Evolutionary conservation across 2,888 invertebrate genomes (phyloP), one percentile per base, ranked within the genome.

Genomic region (Nezara viridula): DNA sequence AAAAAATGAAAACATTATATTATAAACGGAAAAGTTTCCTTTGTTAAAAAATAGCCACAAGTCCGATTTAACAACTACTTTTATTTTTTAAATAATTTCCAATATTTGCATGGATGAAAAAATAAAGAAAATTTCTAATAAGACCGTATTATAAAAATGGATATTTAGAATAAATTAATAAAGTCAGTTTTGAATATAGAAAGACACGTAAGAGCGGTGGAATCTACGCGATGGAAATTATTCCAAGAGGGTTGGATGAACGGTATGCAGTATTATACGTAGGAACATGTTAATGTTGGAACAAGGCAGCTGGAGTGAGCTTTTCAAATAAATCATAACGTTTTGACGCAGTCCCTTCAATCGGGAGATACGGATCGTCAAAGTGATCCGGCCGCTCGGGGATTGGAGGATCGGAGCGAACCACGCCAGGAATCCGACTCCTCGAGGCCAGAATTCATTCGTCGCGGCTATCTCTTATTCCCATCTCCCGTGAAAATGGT

Each of bases 401-500:
- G 81, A 81, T 81, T 81, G 81, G 81, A 81, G 40, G 44, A 81
- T n/a, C 4, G 24, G 24, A 81, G 81, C 40, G 24, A 81, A 44
- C 81, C 24, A 81, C 44, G 81, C 12, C 40, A 44, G 81, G 81
- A 81, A 81, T 81, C 81, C 44, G 2, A 81, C 7, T 0, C 19
- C 66, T 66, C 66, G 66, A 66, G 66, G 32, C 66, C 66, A 81
- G 81, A 44, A 81, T 81, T 44, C 81, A 81, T 81, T 81, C 81
- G 81, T 81, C n/a, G 40, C 81, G 40, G 81, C 44, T 81, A 81
- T 81, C 81, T 81, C 81, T 0, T 44, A 81, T 40, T 81, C 81
- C 44, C 81, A 81, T 81, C 81, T 81, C 24, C 81, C 81, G 81
- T 81, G 81, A 81, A 81, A 81, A 81, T 81, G 81, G 81, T 81